Base-by-base conservation (phyloP, 2,797 vertebrate genomes). In the Sphenopsis melanotis region DNA sequence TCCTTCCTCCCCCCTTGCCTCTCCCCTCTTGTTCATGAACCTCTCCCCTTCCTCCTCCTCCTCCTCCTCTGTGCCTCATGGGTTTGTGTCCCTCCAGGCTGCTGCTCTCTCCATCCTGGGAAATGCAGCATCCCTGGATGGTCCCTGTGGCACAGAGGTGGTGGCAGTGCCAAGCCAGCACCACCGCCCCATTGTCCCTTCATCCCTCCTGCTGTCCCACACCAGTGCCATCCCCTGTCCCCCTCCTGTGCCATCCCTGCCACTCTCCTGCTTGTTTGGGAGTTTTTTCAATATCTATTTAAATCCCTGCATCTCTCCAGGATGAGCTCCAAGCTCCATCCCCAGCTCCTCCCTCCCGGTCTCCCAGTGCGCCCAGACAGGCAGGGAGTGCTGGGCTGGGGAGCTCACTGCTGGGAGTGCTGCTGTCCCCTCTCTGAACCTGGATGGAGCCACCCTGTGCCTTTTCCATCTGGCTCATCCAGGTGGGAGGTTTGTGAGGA, bases 231-330 rank as follows among this genome's bases (percentile, higher is more conserved):
- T 7, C 47, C 21, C 27, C 13, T 55, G 42, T 24, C 11, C 20
- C 39, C 11, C 29, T 5, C n/a, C 49, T 5, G 0, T 27, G 68
- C 46, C n/a, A 39, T 50, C 47, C 44, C 53, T 74, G 60, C 32
- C 15, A 0, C 76, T 34, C 50, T 74, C 55, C 91, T 13, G 57
- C 50, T 37, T 52, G 12, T 82, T 79, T 13, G 42, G 55, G 66
- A 71, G 50, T 29, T 30, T 88, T 94, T 93, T 65, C 79, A 81
- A 47, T 83, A 41, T 50, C 16, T 79, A 13, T 96, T 93, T 77
- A 91, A 81, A 92, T 70, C 27, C 27, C 72, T 55, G 44, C 1
- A 0, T 52, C 64, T 71, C 30, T 52, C 24, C 0, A 5, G 89
- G 36, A 24, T 75, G 55, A 53, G 50, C 50, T 52, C 27, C 11